A percentile compares a stretch with the other conserved stretches of the same genome.
These are phyloP conservation scores for Dufourea novaeangliae DNA, from an alignment of 1,140 invertebrate genomes.

Conservation along the genomic window DNA sequence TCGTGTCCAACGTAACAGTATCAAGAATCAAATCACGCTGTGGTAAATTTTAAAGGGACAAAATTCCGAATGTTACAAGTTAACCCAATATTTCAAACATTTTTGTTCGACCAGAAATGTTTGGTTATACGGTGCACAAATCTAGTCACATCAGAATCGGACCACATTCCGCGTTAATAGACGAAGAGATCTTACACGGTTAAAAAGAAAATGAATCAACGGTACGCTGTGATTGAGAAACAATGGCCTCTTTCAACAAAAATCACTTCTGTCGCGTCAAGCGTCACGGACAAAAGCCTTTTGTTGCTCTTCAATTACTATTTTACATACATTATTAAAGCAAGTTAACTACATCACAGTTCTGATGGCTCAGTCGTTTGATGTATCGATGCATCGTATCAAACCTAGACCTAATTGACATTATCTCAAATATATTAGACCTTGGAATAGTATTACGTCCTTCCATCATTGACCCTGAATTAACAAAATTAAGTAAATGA, in stretches of 20 bases:
- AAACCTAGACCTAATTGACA: background rate
- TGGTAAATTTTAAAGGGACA: no score
- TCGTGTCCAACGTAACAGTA: no score
- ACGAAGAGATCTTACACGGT: slow-evolving; percentile 33
- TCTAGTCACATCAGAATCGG: slow-evolving; percentile 7
- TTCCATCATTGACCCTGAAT: background rate
- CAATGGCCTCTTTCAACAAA: slow-evolving; percentile 21
- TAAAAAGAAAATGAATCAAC: slow-evolving; percentile 3
- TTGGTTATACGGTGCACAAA: background rate
- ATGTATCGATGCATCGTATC: slow-evolving; percentile 14
- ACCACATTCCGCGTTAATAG: slow-evolving; percentile 43
- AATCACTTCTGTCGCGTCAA: slow-evolving; percentile 15
- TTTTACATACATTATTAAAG: slow-evolving; percentile 43
- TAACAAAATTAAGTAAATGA: background rate
- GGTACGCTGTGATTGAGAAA: slow-evolving; percentile 21
- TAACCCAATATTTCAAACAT: no score
- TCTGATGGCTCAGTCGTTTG: slow-evolving; percentile 43
- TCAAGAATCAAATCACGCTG: no score
- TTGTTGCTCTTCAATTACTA: slow-evolving; percentile 35
- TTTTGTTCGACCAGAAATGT: background rate
- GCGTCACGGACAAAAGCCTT: slow-evolving; percentile 23
- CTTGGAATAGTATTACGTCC: background rate
- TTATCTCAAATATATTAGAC: background rate
- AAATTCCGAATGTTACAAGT: no score
- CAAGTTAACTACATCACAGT: slow-evolving; percentile 49